Percentiles rank a stretch among this genome's conserved stretches.
Evolutionary conservation across 1,140 invertebrate species (phyloP).

Genomic region (Leucophenga varia): DNA sequence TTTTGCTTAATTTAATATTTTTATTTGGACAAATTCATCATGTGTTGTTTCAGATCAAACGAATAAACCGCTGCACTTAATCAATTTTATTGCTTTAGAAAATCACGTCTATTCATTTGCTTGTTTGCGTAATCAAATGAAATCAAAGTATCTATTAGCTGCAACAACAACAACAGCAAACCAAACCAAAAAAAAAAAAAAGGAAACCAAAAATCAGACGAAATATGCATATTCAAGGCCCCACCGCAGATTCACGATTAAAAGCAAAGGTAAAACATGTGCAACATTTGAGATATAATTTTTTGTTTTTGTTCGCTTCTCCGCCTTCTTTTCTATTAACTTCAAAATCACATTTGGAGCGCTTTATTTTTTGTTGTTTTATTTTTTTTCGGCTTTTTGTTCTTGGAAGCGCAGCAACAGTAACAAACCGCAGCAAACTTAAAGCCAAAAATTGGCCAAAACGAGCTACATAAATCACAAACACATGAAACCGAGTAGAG

Average conservation of each 20-base stretch:
- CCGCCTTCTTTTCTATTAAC: too few relatives aligned
- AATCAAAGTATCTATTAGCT: slow-evolving; percentile 17
- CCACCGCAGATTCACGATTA: too few relatives aligned
- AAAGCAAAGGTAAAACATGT: slow-evolving; percentile 17
- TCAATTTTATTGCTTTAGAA: slow-evolving; percentile 51
- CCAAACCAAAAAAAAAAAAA: too few relatives aligned
- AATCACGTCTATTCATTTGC: slow-evolving; percentile 26
- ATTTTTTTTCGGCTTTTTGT: slow-evolving; percentile 26
- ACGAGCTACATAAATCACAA: slow-evolving; percentile 46
- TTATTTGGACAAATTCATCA: too few relatives aligned
- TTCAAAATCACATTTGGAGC: too few relatives aligned
- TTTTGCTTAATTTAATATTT: too few relatives aligned
- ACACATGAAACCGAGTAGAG: slow-evolving; percentile 30
- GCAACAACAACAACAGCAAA: slow-evolving; percentile 29
- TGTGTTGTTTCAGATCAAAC: slow-evolving; percentile 44
- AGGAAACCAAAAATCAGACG: too few relatives aligned
- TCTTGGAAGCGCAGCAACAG: slow-evolving; percentile 48
- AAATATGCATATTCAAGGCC: slow-evolving; percentile 47
- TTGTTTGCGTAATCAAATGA: slow-evolving; percentile 16
- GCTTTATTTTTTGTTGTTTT: slow-evolving; percentile 13
- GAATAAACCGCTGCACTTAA: slow-evolving; percentile 34
- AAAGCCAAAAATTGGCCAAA: slow-evolving; percentile 53
- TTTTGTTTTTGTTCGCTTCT: slow-evolving; percentile 8
- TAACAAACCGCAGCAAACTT: slow-evolving; percentile 28
- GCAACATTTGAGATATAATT: slow-evolving; percentile 26